These are phyloP conservation scores for Phasianus colchicus DNA, from an alignment of 2,113 vertebrate species.

Conservation along the genomic window DNA sequence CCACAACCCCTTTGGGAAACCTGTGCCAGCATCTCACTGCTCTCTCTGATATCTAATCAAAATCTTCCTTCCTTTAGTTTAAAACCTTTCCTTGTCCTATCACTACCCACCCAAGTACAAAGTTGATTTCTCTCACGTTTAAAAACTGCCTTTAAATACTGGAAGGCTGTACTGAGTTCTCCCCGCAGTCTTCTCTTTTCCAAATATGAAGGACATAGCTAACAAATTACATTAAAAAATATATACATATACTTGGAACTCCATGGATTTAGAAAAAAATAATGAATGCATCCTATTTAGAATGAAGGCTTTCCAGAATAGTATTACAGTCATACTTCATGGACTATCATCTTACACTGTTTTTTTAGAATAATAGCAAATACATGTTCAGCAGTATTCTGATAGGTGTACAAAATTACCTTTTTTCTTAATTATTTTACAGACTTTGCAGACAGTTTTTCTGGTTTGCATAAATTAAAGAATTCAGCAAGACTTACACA, in stretches of 20 bases:
- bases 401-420: background rate
- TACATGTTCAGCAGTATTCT: background rate
- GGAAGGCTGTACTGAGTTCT: too few species aligned
- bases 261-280: background rate
- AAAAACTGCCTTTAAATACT: too few species aligned
- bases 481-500: background rate
- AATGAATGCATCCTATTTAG: background rate
- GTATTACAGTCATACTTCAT: background rate
- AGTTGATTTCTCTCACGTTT: too few species aligned
- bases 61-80: too few species aligned
- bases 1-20: too few species aligned
- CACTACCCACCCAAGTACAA: too few species aligned
- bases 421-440: background rate
- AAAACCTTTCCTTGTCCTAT: too few species aligned
- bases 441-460: background rate
- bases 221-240: too few species aligned
- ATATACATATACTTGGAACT: background rate
- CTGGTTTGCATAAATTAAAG: background rate
- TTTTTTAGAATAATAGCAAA: background rate
- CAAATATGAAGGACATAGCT: too few species aligned
- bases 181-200: too few species aligned
- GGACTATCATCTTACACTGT: background rate
- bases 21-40: too few species aligned
- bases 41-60: too few species aligned
- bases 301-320: background rate